Percentiles rank a stretch among this genome's conserved stretches.
Conservation (phyloP, 2,113 vertebrate species). For the Grammomys dolichurus region DNA sequence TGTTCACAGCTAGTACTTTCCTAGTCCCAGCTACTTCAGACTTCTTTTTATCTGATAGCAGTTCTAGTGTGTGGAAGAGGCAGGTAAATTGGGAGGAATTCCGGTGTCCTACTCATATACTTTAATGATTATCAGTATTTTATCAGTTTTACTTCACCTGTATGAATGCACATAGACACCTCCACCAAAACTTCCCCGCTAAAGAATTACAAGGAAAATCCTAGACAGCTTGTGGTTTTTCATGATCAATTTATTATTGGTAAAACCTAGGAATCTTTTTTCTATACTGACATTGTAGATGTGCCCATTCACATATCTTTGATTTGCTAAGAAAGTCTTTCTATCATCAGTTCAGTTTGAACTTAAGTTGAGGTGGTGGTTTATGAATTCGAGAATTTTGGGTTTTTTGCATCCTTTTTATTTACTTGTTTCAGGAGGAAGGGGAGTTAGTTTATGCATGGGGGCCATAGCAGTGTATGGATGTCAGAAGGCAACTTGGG, state of each 20-base stretch:
- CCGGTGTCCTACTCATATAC: background rate
- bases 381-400: background rate
- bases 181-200: background rate
- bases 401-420: background rate
- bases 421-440: background rate
- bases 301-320: background rate
- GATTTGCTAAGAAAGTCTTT: background rate
- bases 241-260: background rate
- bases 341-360: background rate
- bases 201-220: slow-evolving; percentile 20
- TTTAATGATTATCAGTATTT: background rate
- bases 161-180: background rate
- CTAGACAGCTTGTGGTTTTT: background rate
- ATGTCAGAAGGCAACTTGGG: background rate
- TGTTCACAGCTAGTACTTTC: background rate
- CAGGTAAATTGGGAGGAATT: background rate
- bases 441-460: background rate
- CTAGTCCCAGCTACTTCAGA: background rate
- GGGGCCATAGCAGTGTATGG: background rate
- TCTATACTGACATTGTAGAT: background rate
- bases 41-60: slow-evolving; percentile 14
- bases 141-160: background rate
- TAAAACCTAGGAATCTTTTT: slow-evolving; percentile 7
- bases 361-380: background rate
- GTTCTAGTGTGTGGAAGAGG: background rate